These are phyloP conservation scores for Athalia circularis DNA, from an alignment of 2,888 invertebrate genomes.

Conservation along the genomic window DNA sequence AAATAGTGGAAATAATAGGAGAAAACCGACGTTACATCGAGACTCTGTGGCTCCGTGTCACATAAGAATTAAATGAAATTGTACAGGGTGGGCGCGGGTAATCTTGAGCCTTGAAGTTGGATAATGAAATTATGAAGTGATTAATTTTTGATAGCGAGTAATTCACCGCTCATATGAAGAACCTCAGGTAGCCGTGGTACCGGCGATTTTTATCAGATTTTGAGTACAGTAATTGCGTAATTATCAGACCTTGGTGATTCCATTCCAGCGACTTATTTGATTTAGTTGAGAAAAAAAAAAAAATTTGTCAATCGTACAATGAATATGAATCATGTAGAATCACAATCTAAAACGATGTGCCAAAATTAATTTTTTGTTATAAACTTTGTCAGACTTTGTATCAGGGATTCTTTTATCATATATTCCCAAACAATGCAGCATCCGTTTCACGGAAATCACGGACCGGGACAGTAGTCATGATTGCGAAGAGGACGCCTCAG, in stretches of 20 bases:
- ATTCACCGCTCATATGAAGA: background rate
- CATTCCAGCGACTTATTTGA: background rate
- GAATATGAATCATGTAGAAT: background rate
- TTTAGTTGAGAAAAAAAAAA: conserved; percentile 11
- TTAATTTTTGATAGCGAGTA: background rate
- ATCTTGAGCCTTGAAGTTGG: background rate
- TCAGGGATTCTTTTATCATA: background rate
- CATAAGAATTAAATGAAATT: too few species aligned
- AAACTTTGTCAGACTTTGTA: too few species aligned
- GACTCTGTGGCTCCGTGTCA: background rate
- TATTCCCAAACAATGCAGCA: background rate
- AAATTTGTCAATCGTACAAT: conserved; percentile 2
- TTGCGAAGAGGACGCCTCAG: background rate
- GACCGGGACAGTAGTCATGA: background rate
- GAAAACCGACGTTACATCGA: conserved; percentile 51
- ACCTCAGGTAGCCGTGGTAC: background rate
- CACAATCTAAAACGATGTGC: background rate
- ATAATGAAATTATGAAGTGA: background rate
- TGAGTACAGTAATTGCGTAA: conserved; percentile 9
- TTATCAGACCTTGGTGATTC: conserved; percentile 5
- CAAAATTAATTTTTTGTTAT: too few species aligned
- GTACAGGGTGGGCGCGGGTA: background rate
- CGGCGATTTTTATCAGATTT: conserved; percentile 17
- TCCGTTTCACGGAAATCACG: background rate
- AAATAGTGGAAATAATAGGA: conserved; percentile 66